Evolutionary conservation across 1,140 invertebrate species (phyloP).

Genomic region (Heliconius nattereri): DNA sequence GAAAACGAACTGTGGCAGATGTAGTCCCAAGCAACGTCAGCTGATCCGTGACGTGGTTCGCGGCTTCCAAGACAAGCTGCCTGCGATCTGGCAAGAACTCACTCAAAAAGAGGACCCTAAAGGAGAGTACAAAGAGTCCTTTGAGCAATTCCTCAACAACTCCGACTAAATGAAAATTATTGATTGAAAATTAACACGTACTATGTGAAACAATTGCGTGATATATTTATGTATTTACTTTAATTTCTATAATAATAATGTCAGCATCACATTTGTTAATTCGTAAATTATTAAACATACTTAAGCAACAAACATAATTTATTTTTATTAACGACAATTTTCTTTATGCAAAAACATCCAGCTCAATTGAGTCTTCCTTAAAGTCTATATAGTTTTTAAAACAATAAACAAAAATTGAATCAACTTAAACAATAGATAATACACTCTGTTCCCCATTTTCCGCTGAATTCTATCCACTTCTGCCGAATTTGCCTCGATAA

Average conservation of each 20-base stretch:
- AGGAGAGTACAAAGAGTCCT: constrained; percentile 32
- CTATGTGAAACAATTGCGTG: constrained; percentile 4
- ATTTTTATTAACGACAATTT: neutral
- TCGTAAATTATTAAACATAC: constrained; percentile 27
- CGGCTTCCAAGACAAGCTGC: constrained; percentile 28
- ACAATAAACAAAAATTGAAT: no score
- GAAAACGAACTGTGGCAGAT: constrained; percentile 34
- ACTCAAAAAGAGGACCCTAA: constrained; percentile 36
- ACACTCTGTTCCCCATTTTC: no score
- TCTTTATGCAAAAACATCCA: no score
- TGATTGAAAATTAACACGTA: constrained; percentile 29
- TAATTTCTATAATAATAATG: neutral
- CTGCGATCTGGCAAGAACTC: constrained; percentile 31
- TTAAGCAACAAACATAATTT: neutral
- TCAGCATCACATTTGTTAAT: neutral
- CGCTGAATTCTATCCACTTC: no score
- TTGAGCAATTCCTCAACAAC: constrained; percentile 39
- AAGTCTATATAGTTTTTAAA: no score
- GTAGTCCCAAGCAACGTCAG: constrained; percentile 38
- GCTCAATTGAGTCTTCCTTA: no score
- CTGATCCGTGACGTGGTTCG: constrained; percentile 28
- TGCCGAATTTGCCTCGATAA: no score
- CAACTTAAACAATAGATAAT: no score
- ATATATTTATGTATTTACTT: neutral
- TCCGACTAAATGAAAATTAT: constrained; percentile 28